Conservation (phyloP, 2,113 vertebrate genomes). For the Scatophagus argus region DNA sequence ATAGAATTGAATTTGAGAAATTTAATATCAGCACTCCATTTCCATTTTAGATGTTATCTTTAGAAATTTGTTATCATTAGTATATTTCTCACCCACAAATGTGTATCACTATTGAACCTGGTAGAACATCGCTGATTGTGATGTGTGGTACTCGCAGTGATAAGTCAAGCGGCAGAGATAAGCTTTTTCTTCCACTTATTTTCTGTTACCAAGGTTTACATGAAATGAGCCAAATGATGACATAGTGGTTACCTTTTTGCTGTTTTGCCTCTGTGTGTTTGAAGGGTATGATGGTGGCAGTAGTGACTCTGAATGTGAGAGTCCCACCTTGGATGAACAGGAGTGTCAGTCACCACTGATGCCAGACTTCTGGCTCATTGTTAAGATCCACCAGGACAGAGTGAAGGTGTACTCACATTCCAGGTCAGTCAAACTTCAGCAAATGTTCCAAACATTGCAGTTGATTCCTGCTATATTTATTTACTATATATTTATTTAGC, state of each 20-base stretch:
- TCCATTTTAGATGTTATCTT: neutral
- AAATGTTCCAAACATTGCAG: neutral
- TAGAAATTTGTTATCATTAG: neutral
- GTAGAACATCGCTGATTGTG: no score
- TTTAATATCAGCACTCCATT: neutral
- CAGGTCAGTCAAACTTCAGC: slow-evolving; percentile 80
- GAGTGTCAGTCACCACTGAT: slow-evolving; percentile 86
- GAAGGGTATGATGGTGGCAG: slow-evolving; percentile 97
- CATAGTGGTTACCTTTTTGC: neutral
- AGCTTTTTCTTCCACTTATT: neutral
- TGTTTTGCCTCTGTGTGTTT: slow-evolving; percentile 1
- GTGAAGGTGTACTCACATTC: slow-evolving; percentile 96
- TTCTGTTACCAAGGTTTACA: neutral
- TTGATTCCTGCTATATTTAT: neutral
- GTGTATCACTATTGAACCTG: neutral
- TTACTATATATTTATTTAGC: no score
- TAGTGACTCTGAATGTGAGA: slow-evolving; percentile 96
- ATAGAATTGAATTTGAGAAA: neutral
- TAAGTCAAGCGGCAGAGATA: neutral
- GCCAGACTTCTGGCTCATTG: slow-evolving; percentile 97
- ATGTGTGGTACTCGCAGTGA: neutral
- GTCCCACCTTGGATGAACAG: slow-evolving; percentile 86
- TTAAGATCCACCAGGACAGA: slow-evolving; percentile 92
- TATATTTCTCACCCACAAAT: neutral
- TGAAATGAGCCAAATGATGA: neutral